phyloP scores from a whole-genome alignment of 2,113 vertebrate genomes.

The Poeciliopsis turrubarensis region DNA sequence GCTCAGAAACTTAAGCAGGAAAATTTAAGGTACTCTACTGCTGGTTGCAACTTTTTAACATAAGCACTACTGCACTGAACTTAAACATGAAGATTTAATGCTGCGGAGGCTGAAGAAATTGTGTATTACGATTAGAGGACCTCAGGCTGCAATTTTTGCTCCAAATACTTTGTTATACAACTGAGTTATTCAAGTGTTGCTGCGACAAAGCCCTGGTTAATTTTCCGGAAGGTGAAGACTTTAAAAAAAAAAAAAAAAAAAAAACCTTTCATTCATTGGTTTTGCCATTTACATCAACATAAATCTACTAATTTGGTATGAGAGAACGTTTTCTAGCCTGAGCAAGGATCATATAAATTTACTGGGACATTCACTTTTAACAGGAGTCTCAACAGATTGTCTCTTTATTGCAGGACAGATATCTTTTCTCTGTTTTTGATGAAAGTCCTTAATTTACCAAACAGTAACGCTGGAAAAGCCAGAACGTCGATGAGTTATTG shows the following conservation, averaged over 20 bases:
- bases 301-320: not conserved
- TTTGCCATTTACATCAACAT: not conserved
- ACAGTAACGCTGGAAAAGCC: no score
- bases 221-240: not conserved
- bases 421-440: no score
- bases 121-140: not conserved
- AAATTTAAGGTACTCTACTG: no score
- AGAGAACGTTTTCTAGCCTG: not conserved
- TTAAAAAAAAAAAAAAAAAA: not conserved
- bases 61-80: no score
- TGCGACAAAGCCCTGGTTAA: not conserved
- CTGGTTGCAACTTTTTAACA: no score
- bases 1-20: no score
- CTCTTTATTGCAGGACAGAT: no score
- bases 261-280: not conserved
- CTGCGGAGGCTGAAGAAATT: no score
- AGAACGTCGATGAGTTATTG: no score
- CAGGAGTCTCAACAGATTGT: no score
- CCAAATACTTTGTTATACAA: not conserved
- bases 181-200: not conserved
- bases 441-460: no score
- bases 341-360: not conserved
- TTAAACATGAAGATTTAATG: no score
- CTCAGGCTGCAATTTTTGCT: not conserved
- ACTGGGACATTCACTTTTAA: not conserved